phyloP scores from a whole-genome alignment of 1,140 invertebrate species.

The Paramacrobiotus metropolitanus region DNA sequence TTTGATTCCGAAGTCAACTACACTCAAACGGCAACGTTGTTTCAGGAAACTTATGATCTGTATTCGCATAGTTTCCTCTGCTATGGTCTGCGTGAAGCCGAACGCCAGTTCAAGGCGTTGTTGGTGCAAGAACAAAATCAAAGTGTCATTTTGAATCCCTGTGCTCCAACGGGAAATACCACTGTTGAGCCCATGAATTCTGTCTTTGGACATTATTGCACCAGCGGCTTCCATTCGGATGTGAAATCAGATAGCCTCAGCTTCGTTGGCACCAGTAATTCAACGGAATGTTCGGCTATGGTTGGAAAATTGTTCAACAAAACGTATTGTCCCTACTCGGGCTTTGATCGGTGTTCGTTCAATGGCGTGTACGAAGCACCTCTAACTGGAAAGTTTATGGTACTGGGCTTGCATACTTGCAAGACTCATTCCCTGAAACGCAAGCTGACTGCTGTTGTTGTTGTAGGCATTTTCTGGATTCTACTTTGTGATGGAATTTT shows the following conservation, averaged over 20 bases:
- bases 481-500: not conserved
- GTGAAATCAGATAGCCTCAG: not conserved
- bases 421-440: not conserved
- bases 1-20: conserved; percentile 14
- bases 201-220: not conserved
- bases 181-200: not conserved
- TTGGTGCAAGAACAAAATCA: not conserved
- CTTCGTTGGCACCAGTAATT: not conserved
- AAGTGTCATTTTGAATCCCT: not conserved
- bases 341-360: no score
- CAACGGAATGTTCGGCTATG: not conserved
- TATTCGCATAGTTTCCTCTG: conserved; percentile 28
- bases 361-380: not conserved
- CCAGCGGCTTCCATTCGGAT: not conserved
- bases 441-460: not conserved
- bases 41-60: conserved; percentile 23
- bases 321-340: not conserved
- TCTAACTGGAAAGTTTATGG: not conserved
- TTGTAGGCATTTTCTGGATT: conserved; percentile 1
- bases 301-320: not conserved
- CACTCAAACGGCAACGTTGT: conserved; percentile 18
- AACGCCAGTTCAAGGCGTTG: not conserved
- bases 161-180: not conserved
- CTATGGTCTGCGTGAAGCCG: conserved; percentile 26
- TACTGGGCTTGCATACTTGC: not conserved